Conservation (phyloP, 1,140 invertebrate species). For the Gonioctena quinquepunctata region DNA sequence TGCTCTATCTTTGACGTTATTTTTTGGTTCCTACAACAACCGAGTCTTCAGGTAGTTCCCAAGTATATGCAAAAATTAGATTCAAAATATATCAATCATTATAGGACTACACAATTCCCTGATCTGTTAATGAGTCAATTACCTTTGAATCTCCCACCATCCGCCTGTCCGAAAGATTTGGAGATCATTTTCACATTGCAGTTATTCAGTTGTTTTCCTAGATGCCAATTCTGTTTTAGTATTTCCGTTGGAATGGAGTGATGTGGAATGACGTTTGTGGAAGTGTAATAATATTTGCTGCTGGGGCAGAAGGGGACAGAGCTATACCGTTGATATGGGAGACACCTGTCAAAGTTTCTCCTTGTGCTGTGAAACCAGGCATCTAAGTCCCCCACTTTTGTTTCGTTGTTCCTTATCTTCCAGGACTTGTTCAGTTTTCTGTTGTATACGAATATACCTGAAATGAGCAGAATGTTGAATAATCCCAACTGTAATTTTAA, state of each 20-base stretch:
- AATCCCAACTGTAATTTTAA: too few species aligned
- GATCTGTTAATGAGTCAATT: too few species aligned
- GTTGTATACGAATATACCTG: conserved; percentile 67
- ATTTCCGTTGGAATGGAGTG: conserved; percentile 63
- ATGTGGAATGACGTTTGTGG: conserved; percentile 64
- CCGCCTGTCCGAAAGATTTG: conserved; percentile 66
- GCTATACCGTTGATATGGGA: conserved; percentile 68
- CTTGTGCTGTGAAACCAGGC: conserved; percentile 63
- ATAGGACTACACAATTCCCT: too few species aligned
- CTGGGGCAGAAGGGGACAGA: conserved; percentile 59
- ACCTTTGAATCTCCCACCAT: conserved; percentile 69
- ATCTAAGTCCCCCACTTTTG: conserved; percentile 59
- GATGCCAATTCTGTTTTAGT: conserved; percentile 58
- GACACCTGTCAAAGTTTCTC: conserved; percentile 57
- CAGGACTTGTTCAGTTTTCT: conserved; percentile 64
- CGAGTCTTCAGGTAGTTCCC: conserved; percentile 67
- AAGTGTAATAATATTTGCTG: conserved; percentile 62
- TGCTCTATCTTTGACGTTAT: conserved; percentile 65
- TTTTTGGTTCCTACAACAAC: conserved; percentile 61
- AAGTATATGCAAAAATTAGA: too few species aligned
- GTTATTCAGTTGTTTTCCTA: conserved; percentile 41
- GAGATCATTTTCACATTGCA: conserved; percentile 62
- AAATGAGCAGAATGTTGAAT: too few species aligned
- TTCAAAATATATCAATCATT: too few species aligned
- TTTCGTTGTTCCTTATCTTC: conserved; percentile 67